Evolutionary conservation across 92 coral and sea anemone species (phyloP), one percentile per base, ranked within the genome.

Genomic region (Pocillopora meandrina): DNA sequence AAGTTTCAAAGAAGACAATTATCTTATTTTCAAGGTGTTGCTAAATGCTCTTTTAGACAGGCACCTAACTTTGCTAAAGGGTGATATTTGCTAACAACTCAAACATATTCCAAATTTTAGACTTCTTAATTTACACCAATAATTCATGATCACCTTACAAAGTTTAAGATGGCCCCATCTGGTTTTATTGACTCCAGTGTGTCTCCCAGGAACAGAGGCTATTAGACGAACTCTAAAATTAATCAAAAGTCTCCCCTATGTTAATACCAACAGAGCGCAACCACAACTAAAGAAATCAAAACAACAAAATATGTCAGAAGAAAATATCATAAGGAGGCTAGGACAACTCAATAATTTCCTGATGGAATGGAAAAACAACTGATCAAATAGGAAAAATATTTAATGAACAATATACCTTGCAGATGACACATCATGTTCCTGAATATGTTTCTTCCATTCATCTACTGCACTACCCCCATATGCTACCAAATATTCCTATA

Each of bases 161-260:
- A 96, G 89, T 82, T 94, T 96, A 49, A 96, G 87, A 74, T 96
- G 99, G 16, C 99, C 99, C 99, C 99, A 96, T 84, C 92, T 96
- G 75, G 90, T 74, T 87, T 94, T 96, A 84, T 90, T 89, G 60
- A 78, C 74, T 33, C 98, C 99, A 55, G 87, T 72, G 72, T 96
- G 99, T 86, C 98, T 89, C 34, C 99, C 99, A 56, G 99, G 99
- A 52, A 96, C 98, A 60, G 98, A 96, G 12, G 98, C 99, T 62
- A 96, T 77, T 17, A 96, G 88, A n/a, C 86, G 95, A 49, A 94
- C 96, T 75, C 98, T 96, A 42, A 42, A 42, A 42, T 42, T 42
- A 42, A 42, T 2, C 49, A 35, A 5, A 15, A 17, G 4, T 16
- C 1, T 21, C 0, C 34, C n/a, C 59, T 12, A 59, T 18, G 71